phyloP scores from a whole-genome alignment of 2,797 vertebrate genomes.

The Perodicticus potto region DNA sequence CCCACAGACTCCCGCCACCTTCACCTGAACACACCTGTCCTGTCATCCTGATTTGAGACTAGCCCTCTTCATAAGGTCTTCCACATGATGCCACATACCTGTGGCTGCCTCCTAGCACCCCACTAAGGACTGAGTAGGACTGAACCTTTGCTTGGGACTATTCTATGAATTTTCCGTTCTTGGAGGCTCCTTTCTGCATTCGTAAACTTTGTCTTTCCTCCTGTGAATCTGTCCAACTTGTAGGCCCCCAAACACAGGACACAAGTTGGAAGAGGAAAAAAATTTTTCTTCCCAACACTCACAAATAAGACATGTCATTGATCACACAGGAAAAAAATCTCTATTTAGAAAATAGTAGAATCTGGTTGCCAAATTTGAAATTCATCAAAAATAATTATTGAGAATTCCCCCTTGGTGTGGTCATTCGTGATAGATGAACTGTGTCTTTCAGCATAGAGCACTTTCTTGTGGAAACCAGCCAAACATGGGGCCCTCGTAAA shows the following conservation, averaged over 20 bases:
- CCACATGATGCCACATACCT: too few relatives aligned
- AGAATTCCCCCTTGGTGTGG: background rate
- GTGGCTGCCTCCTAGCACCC: too few relatives aligned
- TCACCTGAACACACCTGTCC: too few relatives aligned
- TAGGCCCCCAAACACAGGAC: background rate
- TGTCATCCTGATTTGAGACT: too few relatives aligned
- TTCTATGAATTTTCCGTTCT: background rate
- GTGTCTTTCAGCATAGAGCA: background rate
- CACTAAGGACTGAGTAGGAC: too few relatives aligned
- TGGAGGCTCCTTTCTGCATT: background rate
- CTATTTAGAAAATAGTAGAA: background rate
- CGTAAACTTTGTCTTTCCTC: conserved; percentile 15
- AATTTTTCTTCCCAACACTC: background rate
- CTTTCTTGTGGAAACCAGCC: conserved; percentile 9
- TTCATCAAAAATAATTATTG: background rate
- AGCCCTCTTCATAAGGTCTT: too few relatives aligned
- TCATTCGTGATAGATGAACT: background rate
- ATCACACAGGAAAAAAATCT: background rate
- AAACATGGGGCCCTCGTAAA: background rate
- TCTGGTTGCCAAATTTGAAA: conserved; percentile 7
- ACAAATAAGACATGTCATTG: background rate
- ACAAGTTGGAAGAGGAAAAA: background rate
- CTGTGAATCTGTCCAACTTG: background rate
- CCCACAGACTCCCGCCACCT: too few relatives aligned
- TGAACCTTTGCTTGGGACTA: background rate